Percentiles rank a stretch among this genome's conserved stretches.
phyloP scores from a whole-genome alignment of 1,140 invertebrate genomes.

The Atta texana region DNA sequence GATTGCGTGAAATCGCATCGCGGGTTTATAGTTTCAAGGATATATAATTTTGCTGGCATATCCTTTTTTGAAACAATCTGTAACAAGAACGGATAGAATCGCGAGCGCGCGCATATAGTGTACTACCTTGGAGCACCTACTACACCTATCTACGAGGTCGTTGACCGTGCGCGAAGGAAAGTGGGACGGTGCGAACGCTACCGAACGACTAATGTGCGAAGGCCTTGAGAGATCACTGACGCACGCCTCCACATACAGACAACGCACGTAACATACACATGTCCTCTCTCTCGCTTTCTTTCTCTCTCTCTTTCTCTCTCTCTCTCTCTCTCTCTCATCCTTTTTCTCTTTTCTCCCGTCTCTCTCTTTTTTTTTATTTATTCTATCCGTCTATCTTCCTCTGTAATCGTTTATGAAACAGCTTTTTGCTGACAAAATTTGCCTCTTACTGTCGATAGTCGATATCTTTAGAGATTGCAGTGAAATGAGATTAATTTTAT shows the following conservation, averaged over 20 bases:
- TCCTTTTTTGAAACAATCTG: slow-evolving; percentile 29
- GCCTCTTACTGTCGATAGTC: neutral
- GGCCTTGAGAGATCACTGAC: slow-evolving; percentile 79
- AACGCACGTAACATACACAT: slow-evolving; percentile 42
- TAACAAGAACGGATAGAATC: slow-evolving; percentile 67
- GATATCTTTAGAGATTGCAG: slow-evolving; percentile 1
- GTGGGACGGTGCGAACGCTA: slow-evolving; percentile 84
- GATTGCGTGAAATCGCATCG: neutral
- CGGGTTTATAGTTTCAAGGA: neutral
- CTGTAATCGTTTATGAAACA: neutral
- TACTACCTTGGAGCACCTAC: slow-evolving; percentile 83
- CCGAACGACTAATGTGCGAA: slow-evolving; percentile 78
- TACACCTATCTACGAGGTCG: slow-evolving; percentile 81
- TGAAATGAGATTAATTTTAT: slow-evolving; percentile 5
- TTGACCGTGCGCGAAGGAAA: slow-evolving; percentile 85
- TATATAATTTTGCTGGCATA: neutral
- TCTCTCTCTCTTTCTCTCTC: neutral
- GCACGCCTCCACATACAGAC: slow-evolving; percentile 68
- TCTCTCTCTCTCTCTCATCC: neutral
- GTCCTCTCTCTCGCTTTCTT: slow-evolving; percentile 3
- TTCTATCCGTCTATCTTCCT: slow-evolving; percentile 8
- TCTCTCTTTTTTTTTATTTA: neutral
- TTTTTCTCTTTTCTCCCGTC: neutral
- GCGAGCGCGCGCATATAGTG: slow-evolving; percentile 70
- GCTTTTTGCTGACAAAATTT: slow-evolving; percentile 13